phyloP scores from a whole-genome alignment of 1,140 invertebrate species.

The Odontomachus brunneus region DNA sequence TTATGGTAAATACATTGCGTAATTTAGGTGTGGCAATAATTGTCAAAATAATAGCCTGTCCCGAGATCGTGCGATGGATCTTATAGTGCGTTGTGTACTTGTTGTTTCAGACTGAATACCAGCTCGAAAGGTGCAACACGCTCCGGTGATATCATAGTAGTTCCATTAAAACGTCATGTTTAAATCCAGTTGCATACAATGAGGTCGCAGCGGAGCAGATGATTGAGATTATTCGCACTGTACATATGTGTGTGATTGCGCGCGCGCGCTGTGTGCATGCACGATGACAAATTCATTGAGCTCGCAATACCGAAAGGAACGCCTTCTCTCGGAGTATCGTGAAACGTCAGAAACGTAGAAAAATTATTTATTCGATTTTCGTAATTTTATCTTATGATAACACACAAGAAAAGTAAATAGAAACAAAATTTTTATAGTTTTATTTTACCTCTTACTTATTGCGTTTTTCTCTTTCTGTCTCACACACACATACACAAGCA shows the following conservation, averaged over 20 bases:
- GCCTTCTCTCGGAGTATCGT: conserved; percentile 27
- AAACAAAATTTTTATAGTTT: neutral
- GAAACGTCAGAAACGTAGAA: conserved; percentile 1
- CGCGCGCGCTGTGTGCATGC: neutral
- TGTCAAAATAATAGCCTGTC: conserved; percentile 18
- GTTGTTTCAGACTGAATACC: conserved; percentile 33
- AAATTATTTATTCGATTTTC: neutral
- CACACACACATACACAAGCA: neutral
- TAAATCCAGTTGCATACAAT: conserved; percentile 48
- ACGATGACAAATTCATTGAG: conserved; percentile 38
- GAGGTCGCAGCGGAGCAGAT: conserved; percentile 20
- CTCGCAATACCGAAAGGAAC: conserved; percentile 1
- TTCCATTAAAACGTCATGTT: conserved; percentile 46
- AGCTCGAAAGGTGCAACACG: neutral
- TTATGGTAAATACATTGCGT: conserved; percentile 42
- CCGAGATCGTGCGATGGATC: neutral
- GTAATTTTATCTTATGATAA: conserved; percentile 6
- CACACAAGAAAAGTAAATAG: neutral
- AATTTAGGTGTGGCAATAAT: conserved; percentile 54
- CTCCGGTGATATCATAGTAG: conserved; percentile 29
- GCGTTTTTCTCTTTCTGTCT: neutral
- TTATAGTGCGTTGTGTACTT: conserved; percentile 3
- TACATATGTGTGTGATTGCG: neutral
- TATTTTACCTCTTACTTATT: neutral
- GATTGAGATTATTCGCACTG: conserved; percentile 28